Conservation (phyloP, 2,113 vertebrate species). For the Pangasianodon gigas region DNA sequence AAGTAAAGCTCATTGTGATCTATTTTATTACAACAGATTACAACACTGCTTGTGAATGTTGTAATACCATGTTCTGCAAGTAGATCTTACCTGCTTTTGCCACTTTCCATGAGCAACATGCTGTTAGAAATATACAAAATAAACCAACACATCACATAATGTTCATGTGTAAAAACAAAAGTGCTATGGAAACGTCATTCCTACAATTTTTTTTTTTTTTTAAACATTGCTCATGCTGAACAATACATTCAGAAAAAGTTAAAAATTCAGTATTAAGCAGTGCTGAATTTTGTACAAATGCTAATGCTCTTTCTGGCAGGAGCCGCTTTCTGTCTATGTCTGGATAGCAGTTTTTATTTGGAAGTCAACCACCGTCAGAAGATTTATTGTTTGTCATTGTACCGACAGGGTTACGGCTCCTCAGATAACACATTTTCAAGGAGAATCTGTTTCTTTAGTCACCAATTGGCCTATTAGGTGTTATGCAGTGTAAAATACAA, state of each 20-base stretch:
- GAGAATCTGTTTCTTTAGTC: neutral
- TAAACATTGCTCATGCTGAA: neutral
- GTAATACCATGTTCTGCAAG: neutral
- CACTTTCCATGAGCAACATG: neutral
- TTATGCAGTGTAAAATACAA: constrained; percentile 16
- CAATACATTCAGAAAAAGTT: neutral
- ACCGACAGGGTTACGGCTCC: neutral
- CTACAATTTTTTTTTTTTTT: too few species aligned
- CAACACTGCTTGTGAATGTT: neutral
- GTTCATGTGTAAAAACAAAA: neutral
- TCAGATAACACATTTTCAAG: neutral
- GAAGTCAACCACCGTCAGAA: neutral
- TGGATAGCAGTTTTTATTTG: constrained; percentile 23
- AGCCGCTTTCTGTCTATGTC: neutral
- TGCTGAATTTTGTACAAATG: constrained; percentile 17
- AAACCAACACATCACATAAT: neutral
- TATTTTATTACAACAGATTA: neutral
- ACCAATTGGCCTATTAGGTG: neutral
- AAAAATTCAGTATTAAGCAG: neutral
- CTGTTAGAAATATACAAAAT: neutral
- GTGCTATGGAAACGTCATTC: neutral
- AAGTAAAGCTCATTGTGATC: neutral
- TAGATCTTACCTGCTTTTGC: neutral
- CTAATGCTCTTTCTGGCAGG: constrained; percentile 44
- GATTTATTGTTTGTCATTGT: neutral